Evolutionary conservation across 2,797 vertebrate species (phyloP), one percentile per base, ranked within the genome.

Genomic region (Florisuga fusca): DNA sequence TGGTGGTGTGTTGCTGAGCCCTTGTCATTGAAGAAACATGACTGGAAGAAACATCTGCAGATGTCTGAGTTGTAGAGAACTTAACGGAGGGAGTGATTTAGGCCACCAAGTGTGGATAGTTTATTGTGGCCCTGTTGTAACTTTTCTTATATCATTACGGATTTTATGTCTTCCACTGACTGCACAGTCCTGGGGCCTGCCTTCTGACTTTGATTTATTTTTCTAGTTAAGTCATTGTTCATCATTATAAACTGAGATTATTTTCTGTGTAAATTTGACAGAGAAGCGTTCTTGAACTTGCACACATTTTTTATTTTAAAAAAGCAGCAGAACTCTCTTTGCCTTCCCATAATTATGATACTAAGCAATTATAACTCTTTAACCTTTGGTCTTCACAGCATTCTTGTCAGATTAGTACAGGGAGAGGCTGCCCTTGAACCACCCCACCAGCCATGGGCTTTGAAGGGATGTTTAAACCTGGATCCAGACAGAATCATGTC

Each of bases 201-300:
- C 94, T 96, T 93, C 89, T 86, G 57, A 41, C 53, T 61, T 61
- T 94, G 94, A 95, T 95, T 97, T 96, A 94, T 86, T 94, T 94
- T 95, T 91, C 79, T 68, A 84, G 78, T 95, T 96, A 94, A 91
- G 95, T 94, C 95, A 95, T 89, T 94, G 94, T 84, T 96, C 94
- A 91, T 94, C 89, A 51, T 93, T 90, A 71, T 89, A 77, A 96
- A 80, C 90, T 76, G 53, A 95, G 83, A 95, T 94, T 94, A 87
- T 93, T 93, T 94, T 84, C 77, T 84, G 86, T 67, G 50, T 93
- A 93, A 91, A 93, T 94, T 95, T 93, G 94, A 93, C 71, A 51
- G 68, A 90, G 90, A 71, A 77, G 83, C 80, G 33, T 95, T 95
- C 71, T 90, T 97, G 95, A 96, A 96, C 94, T 89, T 93, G 61